These are phyloP conservation scores for Meteorus cinctellus DNA, from an alignment of 2,888 invertebrate genomes.

Conservation along the genomic window DNA sequence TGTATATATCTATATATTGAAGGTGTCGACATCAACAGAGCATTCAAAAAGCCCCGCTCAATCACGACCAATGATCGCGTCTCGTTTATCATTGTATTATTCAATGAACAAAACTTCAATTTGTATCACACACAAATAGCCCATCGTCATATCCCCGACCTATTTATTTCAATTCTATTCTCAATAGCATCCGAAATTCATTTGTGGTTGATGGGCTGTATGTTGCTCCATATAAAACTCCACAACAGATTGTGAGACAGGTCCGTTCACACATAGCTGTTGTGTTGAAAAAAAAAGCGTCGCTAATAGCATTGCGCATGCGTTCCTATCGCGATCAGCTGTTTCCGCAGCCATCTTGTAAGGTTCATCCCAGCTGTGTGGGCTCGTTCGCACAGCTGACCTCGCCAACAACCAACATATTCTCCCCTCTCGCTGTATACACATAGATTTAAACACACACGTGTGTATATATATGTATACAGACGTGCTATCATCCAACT, in stretches of 20 bases:
- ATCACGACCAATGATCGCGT: too few relatives aligned
- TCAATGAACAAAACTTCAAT: too few relatives aligned
- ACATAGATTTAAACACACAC: background rate
- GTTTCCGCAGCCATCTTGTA: slow-evolving; percentile 68
- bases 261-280: background rate
- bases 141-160: too few relatives aligned
- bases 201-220: background rate
- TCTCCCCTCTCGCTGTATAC: slow-evolving; percentile 3
- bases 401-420: slow-evolving; percentile 57
- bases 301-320: slow-evolving; percentile 54
- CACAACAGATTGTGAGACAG: background rate
- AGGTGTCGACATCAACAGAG: too few relatives aligned
- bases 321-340: slow-evolving; percentile 65
- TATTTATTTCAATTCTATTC: background rate
- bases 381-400: slow-evolving; percentile 69
- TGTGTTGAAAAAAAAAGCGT: background rate
- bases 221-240: background rate
- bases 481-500: slow-evolving; percentile 14
- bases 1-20: too few relatives aligned
- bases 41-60: too few relatives aligned
- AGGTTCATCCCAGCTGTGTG: slow-evolving; percentile 65
- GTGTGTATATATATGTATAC: background rate
- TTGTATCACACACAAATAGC: too few relatives aligned
- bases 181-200: background rate
- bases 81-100: too few relatives aligned